Base-by-base conservation (phyloP, 2,888 invertebrate genomes). In the Neoscelio sp. region DNA sequence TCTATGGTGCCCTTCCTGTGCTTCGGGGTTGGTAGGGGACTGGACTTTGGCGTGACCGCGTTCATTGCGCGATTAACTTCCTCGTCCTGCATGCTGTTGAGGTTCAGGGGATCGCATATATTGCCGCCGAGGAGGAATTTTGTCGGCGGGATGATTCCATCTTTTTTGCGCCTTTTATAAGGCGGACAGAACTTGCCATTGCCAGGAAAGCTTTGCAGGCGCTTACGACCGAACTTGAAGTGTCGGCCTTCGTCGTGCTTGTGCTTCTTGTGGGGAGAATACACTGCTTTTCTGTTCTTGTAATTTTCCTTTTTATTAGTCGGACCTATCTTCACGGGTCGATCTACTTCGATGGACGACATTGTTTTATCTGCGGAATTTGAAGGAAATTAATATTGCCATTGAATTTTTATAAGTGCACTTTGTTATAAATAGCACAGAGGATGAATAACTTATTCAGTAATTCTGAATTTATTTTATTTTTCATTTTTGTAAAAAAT, bases 101-200 rank as follows among this genome's bases (percentile, higher is more conserved):
- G 91, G 91, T 99, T 99, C 44, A 99, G 91, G 0, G 98, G 99
- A 92, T 99, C 99, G 82, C 95, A 95, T 82, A 98, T 98, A 90
- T 97, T 98, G 5, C 98, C 99, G 42, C 98, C 99, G 1, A 98
- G 93, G 2, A 97, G 91, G 91, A 99, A 98, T 90, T 98, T 98
- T 0, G 97, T 97, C 0, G 98, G 98, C 56, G 97, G 95, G 85
- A 97, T 96, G 82, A 95, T 94, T 12, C 20, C 89, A 82, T 95
- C 94, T 85, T 95, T 95, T 81, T 95, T 94, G 54, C 95, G 92
- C 68, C 95, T 93, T 85, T 95, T 95, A 84, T 94, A 93, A 0
- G 95, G 94, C 48, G 95, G 92, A 88, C 94, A 94, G 89, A 95
- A 95, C 88, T 96, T 96, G 1, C 94, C 94, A 83, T 93, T 92